phyloP scores from a whole-genome alignment of 1,140 invertebrate species.

The Aphelenchoides fujianensis region DNA sequence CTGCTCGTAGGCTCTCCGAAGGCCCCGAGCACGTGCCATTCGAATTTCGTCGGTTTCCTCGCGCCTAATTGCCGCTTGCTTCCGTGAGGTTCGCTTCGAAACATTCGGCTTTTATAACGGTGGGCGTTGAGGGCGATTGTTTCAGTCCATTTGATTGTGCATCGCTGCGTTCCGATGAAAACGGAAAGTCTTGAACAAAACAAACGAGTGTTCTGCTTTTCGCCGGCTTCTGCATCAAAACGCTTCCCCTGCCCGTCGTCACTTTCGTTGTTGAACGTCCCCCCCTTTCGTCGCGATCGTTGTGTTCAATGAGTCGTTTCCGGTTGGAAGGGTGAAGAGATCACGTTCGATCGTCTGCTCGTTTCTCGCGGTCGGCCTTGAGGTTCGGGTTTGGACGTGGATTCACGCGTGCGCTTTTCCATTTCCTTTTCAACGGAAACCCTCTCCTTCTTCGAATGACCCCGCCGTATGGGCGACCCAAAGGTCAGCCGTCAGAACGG shows the following conservation, averaged over 20 bases:
- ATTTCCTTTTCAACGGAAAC: background rate
- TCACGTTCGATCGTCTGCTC: background rate
- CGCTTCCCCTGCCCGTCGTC: background rate
- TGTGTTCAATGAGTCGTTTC: slow-evolving; percentile 1
- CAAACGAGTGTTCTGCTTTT: background rate
- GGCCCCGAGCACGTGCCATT: too few relatives aligned
- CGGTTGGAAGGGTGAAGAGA: background rate
- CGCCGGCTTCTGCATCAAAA: background rate
- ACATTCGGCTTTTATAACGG: background rate
- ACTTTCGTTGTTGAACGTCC: background rate
- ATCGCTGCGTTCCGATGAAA: too few relatives aligned
- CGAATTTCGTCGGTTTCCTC: too few relatives aligned
- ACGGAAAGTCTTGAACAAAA: too few relatives aligned
- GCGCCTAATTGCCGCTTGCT: too few relatives aligned
- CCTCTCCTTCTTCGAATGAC: background rate
- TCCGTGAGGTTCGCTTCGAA: too few relatives aligned
- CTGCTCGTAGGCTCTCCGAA: too few relatives aligned
- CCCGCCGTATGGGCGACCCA: background rate
- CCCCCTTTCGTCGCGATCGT: background rate
- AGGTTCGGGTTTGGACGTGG: background rate
- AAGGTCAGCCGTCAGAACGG: background rate
- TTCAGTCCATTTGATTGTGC: too few relatives aligned
- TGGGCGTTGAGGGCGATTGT: background rate
- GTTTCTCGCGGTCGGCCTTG: background rate
- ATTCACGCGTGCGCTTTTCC: background rate